Percentiles rank a stretch among this genome's conserved stretches.
Conservation (phyloP, 2,797 vertebrate genomes). For the Sebastes umbrosus region DNA sequence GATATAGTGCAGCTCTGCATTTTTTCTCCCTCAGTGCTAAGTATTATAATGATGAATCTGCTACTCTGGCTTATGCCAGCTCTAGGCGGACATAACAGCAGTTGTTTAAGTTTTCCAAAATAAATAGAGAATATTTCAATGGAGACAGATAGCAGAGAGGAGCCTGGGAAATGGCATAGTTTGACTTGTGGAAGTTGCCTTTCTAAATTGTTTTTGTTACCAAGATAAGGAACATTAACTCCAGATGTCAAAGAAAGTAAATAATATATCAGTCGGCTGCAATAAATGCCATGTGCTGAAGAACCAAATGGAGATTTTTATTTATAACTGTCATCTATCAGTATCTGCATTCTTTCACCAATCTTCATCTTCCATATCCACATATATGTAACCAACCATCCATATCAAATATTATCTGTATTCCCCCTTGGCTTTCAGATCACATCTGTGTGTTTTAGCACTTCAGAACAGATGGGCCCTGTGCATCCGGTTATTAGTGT, state of each 20-base stretch:
- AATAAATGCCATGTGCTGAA: constrained; percentile 80
- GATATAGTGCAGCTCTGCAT: constrained; percentile 72
- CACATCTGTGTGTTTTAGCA: constrained; percentile 58
- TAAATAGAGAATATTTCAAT: constrained; percentile 86
- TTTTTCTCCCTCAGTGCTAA: constrained; percentile 77
- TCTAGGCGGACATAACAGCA: constrained; percentile 83
- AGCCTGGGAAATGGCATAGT: constrained; percentile 84
- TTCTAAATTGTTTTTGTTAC: constrained; percentile 90
- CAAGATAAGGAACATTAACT: constrained; percentile 87
- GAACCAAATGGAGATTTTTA: constrained; percentile 76
- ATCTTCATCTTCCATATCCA: constrained; percentile 52
- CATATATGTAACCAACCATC: constrained; percentile 62
- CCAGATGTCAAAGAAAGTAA: constrained; percentile 86
- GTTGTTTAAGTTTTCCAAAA: constrained; percentile 88
- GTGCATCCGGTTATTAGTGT: constrained; percentile 61
- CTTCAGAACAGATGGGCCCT: constrained; percentile 69
- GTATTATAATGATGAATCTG: constrained; percentile 86
- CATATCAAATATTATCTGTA: constrained; percentile 67
- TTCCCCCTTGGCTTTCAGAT: constrained; percentile 58
- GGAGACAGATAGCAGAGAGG: constrained; percentile 85
- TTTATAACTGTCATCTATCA: constrained; percentile 68
- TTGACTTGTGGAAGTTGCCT: constrained; percentile 89
- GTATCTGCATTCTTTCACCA: constrained; percentile 57
- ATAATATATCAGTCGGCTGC: constrained; percentile 80
- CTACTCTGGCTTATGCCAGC: constrained; percentile 79